Evolutionary conservation across 2,797 vertebrate species (phyloP).

Genomic region (Gadopsis bispinosus): DNA sequence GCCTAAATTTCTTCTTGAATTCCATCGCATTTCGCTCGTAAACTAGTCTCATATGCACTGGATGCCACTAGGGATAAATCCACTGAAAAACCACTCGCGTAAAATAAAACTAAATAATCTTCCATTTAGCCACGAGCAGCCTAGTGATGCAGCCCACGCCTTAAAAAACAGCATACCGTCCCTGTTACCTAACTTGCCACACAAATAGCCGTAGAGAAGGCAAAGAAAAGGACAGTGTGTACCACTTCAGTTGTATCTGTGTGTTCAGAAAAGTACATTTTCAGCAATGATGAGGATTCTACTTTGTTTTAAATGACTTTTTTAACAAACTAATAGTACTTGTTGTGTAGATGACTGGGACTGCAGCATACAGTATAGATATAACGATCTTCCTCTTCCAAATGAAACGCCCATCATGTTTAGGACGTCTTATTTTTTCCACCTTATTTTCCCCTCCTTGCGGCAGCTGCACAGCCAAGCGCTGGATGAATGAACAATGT

Average conservation of each 20-base stretch:
- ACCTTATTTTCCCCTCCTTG: slow-evolving; percentile 39
- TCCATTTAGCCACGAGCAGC: background rate
- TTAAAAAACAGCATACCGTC: background rate
- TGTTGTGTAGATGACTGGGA: background rate
- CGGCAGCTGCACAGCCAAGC: slow-evolving; percentile 53
- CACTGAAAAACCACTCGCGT: background rate
- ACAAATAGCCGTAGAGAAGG: background rate
- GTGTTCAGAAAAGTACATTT: slow-evolving; percentile 13
- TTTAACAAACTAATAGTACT: background rate
- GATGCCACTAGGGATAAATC: background rate
- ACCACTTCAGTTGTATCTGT: background rate
- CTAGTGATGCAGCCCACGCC: background rate
- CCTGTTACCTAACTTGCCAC: background rate
- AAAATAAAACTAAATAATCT: background rate
- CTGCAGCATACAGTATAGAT: background rate
- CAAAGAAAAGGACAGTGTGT: background rate
- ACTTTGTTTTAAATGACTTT: background rate
- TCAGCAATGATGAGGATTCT: background rate
- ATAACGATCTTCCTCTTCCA: slow-evolving; percentile 3
- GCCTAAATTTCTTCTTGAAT: background rate
- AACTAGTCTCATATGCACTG: background rate
- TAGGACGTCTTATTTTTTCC: slow-evolving; percentile 51
- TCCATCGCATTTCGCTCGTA: background rate
- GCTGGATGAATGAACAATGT: slow-evolving; percentile 81
- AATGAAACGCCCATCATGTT: slow-evolving; percentile 25